Base-by-base conservation (phyloP, 1,140 invertebrate species). In the Araneus ventricosus region DNA sequence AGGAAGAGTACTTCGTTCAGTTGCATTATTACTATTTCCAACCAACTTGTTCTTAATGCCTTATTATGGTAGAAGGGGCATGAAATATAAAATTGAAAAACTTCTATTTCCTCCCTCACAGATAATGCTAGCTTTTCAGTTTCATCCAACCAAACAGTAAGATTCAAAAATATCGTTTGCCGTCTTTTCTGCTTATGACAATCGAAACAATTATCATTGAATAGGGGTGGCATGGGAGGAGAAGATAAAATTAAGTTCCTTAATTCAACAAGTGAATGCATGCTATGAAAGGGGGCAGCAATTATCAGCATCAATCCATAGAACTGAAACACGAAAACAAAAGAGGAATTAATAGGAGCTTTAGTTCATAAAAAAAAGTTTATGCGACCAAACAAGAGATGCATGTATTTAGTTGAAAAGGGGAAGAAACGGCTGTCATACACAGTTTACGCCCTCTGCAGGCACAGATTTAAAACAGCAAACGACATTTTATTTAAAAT, bases 151-250 rank as follows among this genome's bases (percentile, higher is more conserved):
- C n/a, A 37, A 34, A 37, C 30, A 75, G 34, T 10, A 37, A 75
- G 24, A 20, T 7, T 8, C 3, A 3, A n/a, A 63, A 63, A 63
- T 22, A 37, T 75, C 30, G 30, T 30, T 37, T 30, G 70, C 30
- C 17, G 70, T 20, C 70, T 75, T 75, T 70, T 75, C 70, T 75
- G n/a, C n/a, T 30, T 20, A 37, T n/a, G 70, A 75, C 70, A 75
- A 75, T 75, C 30, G 30, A 30, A 30, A 75, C 34, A 75, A 75
- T 75, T 75, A 75, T 37, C 70, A 75, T 75, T 75, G 70, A 37
- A 75, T 75, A 4, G 34, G 4, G 70, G n/a, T n/a, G n/a, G n/a
- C n/a, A n/a, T n/a, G 2, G 10, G 70, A n/a, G 8, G 61, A 30
- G 70, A 20, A 34, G 17, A 20, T 1, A 75, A 30, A 75, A 75